Evolutionary conservation across 1,140 invertebrate genomes (phyloP).

Genomic region (Drosophila kepulauana): DNA sequence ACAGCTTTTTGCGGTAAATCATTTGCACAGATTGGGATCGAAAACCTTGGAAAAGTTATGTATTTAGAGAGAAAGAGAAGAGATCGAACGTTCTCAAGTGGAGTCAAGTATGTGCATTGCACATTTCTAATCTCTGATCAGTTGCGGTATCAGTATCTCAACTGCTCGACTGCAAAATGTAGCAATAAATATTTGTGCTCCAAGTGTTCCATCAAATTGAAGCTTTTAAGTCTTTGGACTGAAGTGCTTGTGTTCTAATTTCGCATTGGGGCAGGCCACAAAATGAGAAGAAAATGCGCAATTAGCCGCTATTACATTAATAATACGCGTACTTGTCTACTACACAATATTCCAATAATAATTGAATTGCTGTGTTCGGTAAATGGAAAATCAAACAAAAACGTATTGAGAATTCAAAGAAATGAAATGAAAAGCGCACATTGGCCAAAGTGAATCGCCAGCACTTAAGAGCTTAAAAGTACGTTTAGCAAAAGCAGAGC

Average conservation of each 20-base stretch:
- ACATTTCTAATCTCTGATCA: constrained; percentile 51
- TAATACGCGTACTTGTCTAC: constrained; percentile 77
- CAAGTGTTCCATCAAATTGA: constrained; percentile 81
- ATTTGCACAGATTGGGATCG: constrained; percentile 21
- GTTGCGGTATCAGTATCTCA: constrained; percentile 57
- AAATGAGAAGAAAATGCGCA: constrained; percentile 46
- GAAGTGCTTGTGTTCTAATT: constrained; percentile 76
- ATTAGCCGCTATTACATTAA: constrained; percentile 82
- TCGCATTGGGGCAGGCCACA: constrained; percentile 46
- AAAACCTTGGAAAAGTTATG: constrained; percentile 62
- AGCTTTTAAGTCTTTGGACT: constrained; percentile 74
- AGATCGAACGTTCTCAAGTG: constrained; percentile 57
- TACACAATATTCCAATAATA: constrained; percentile 41
- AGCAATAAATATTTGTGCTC: constrained; percentile 54
- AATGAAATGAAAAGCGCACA: constrained; percentile 72
- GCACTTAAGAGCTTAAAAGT: constrained; percentile 79
- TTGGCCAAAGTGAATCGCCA: constrained; percentile 73
- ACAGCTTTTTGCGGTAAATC: constrained; percentile 69
- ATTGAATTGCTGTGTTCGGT: constrained; percentile 54
- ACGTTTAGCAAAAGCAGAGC: constrained; percentile 11
- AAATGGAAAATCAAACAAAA: constrained; percentile 42
- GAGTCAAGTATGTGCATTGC: constrained; percentile 37
- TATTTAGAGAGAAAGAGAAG: no score
- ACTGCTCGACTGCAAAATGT: constrained; percentile 57
- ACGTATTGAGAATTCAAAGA: constrained; percentile 46